These are phyloP conservation scores for Lysandra coridon DNA, from an alignment of 2,888 invertebrate genomes.

Conservation along the genomic window DNA sequence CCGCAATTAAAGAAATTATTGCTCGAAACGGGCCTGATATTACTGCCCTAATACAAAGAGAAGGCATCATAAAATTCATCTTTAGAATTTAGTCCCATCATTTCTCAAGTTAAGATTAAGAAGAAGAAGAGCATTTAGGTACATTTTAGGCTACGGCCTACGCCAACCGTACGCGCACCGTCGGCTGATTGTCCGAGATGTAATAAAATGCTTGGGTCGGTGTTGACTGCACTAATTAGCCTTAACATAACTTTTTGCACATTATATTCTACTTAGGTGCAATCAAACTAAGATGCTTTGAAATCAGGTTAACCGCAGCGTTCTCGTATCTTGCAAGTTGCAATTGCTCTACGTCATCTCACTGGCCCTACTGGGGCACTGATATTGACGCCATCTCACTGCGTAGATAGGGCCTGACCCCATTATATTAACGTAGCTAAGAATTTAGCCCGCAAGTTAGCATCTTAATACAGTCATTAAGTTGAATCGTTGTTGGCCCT, in stretches of 20 bases:
- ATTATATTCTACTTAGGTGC: no score
- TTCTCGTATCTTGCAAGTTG: no score
- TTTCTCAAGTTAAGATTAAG: not conserved
- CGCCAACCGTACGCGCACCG: not conserved
- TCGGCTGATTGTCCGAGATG: not conserved
- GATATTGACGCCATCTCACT: not conserved
- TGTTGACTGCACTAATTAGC: no score
- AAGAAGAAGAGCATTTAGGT: not conserved
- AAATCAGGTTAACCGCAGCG: no score
- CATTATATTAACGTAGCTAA: not conserved
- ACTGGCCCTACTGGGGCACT: not conserved
- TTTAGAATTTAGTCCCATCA: conserved; percentile 29
- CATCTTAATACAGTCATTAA: conserved; percentile 34
- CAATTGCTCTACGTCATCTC: no score
- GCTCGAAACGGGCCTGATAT: conserved; percentile 29
- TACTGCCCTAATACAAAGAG: conserved; percentile 32
- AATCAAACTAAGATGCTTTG: no score
- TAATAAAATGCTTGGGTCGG: not conserved
- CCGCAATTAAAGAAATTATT: conserved; percentile 31
- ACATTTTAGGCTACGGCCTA: not conserved
- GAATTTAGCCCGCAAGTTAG: conserved; percentile 33
- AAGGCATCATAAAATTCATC: conserved; percentile 33
- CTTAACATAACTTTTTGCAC: no score
- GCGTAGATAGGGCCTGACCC: not conserved
- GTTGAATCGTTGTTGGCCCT: not conserved